A percentile compares a stretch with the other conserved stretches of the same genome.
These are phyloP conservation scores for Paradisaea rubra DNA, from an alignment of 2,113 vertebrate genomes.

Conservation along the genomic window DNA sequence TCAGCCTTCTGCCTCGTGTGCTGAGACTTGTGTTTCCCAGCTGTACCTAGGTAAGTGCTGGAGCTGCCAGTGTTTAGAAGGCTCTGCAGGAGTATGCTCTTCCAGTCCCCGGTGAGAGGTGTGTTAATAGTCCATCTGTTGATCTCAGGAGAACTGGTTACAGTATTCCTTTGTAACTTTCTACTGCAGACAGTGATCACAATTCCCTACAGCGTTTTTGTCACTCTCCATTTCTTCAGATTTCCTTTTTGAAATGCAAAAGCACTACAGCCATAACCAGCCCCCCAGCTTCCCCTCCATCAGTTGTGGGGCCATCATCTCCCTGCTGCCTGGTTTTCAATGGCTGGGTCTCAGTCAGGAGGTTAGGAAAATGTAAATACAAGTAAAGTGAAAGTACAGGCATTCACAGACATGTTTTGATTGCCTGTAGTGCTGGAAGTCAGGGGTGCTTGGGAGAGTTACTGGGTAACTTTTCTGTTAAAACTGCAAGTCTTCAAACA, in stretches of 20 bases:
- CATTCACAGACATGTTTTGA: not conserved
- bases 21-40: not conserved
- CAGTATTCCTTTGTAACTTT: not conserved
- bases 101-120: not conserved
- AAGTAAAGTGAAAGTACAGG: not conserved
- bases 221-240: accelerated
- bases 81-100: not conserved
- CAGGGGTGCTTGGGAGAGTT: not conserved
- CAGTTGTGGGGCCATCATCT: accelerated
- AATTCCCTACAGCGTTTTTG: not conserved
- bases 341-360: not conserved
- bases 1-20: not conserved
- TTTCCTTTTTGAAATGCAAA: not conserved
- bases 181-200: not conserved
- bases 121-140: not conserved
- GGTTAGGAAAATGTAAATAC: not conserved
- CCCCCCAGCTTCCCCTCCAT: not conserved
- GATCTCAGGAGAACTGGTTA: not conserved
- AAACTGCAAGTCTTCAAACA: not conserved
- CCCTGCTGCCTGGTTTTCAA: not conserved
- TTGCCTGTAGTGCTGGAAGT: not conserved
- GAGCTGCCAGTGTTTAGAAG: not conserved
- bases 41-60: accelerated
- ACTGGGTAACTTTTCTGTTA: not conserved
- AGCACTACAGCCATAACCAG: not conserved